Evolutionary conservation across 2,113 vertebrate species (phyloP).

Genomic region (Ammodytes marinus): DNA sequence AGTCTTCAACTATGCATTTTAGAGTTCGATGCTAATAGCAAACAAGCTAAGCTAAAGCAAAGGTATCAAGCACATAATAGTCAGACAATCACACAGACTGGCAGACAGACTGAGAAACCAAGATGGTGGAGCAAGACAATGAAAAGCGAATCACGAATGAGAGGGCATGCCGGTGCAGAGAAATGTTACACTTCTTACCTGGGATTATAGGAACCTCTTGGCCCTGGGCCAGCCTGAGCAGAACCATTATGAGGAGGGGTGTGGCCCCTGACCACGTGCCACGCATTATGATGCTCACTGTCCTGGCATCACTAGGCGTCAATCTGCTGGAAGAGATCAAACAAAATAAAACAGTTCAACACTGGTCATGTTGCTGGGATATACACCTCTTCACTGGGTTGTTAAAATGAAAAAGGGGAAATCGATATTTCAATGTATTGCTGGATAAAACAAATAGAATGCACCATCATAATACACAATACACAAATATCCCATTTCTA

Average conservation of each 20-base stretch:
- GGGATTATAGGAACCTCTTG: conserved; percentile 88
- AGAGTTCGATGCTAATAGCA: background rate
- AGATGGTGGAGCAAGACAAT: conserved; percentile 40
- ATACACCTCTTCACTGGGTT: background rate
- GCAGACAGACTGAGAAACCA: conserved; percentile 33
- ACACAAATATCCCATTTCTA: conserved; percentile 14
- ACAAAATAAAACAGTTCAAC: conserved; percentile 7
- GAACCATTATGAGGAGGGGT: conserved; percentile 85
- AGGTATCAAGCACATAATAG: conserved; percentile 51
- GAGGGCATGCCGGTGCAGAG: conserved; percentile 20
- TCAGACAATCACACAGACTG: conserved; percentile 57
- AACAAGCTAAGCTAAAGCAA: background rate
- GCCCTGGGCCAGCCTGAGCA: conserved; percentile 82
- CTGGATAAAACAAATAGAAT: conserved; percentile 16
- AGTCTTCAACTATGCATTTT: background rate
- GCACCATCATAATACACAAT: background rate
- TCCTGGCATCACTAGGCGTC: conserved; percentile 89
- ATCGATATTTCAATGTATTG: conserved; percentile 1
- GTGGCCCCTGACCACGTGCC: conserved; percentile 88
- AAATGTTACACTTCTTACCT: conserved; percentile 85
- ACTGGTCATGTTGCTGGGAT: background rate
- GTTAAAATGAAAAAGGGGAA: background rate
- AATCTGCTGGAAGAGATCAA: conserved; percentile 52
- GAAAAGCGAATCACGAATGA: conserved; percentile 29
- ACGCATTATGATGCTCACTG: conserved; percentile 86